phyloP scores from a whole-genome alignment of 2,113 vertebrate species.

The Camarhynchus parvulus region DNA sequence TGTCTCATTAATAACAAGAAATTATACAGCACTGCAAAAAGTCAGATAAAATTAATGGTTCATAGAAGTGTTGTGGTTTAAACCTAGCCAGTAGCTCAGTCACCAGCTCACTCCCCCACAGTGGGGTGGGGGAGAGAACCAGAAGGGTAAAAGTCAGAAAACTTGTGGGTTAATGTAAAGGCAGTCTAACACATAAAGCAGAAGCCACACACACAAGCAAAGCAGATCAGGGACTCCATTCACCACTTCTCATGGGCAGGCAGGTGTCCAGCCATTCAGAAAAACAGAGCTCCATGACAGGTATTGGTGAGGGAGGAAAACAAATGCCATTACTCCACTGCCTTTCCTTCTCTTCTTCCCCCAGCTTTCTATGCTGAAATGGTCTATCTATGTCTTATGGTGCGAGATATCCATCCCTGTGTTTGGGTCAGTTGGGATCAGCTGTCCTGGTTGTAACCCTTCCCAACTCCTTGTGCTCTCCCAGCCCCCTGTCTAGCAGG shows the following conservation, averaged over 20 bases:
- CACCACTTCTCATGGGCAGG: background rate
- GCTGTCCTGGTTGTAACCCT: background rate
- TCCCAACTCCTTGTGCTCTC: background rate
- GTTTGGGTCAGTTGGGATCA: background rate
- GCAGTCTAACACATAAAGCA: background rate
- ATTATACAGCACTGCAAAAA: background rate
- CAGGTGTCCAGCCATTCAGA: background rate
- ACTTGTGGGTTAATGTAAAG: background rate
- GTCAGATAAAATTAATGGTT: background rate
- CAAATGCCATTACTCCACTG: rapidly evolving
- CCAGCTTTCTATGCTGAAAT: background rate
- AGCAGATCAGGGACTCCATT: background rate
- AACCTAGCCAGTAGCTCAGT: background rate
- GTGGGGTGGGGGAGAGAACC: background rate
- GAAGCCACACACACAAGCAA: background rate
- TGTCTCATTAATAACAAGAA: background rate
- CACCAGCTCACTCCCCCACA: background rate
- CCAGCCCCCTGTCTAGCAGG: background rate
- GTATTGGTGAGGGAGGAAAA: rapidly evolving
- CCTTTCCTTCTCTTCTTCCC: background rate
- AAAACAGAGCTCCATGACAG: background rate
- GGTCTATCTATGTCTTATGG: no score
- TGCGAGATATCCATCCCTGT: background rate
- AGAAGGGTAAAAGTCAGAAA: background rate
- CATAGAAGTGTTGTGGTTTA: background rate